A percentile compares a stretch with the other conserved stretches of the same genome.
Conservation (phyloP, 2,888 invertebrate species). For the Lacanobia oleracea region DNA sequence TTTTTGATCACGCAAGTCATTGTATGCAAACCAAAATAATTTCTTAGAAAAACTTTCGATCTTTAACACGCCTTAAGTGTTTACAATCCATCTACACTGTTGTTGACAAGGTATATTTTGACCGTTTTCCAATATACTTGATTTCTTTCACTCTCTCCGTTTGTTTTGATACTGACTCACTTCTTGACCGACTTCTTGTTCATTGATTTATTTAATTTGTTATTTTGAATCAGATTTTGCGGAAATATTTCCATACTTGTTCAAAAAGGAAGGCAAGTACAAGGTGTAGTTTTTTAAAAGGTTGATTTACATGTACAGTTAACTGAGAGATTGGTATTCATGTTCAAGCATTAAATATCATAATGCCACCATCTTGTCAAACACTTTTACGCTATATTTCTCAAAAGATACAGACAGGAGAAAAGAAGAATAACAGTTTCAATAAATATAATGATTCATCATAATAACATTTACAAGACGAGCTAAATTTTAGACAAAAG, state of each 20-base stretch:
- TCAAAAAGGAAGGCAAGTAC: conserved; percentile 56
- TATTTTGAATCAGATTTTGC: conserved; percentile 41
- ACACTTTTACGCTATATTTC: no score
- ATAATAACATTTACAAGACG: no score
- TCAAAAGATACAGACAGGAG: no score
- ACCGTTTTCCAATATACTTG: conserved; percentile 38
- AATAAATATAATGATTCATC: no score
- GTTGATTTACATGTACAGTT: conserved; percentile 39
- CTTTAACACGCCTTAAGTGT: conserved; percentile 6
- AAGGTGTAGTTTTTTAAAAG: conserved; percentile 56
- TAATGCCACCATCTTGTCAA: no score
- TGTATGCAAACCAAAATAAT: conserved; percentile 14
- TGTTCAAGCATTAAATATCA: no score
- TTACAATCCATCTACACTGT: conserved; percentile 18
- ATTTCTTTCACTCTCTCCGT: conserved; percentile 45
- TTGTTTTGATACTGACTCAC: conserved; percentile 50
- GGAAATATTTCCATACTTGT: conserved; percentile 49
- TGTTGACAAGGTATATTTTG: conserved; percentile 19
- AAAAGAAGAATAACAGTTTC: no score
- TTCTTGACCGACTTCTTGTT: conserved; percentile 36
- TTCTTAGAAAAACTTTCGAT: conserved; percentile 62
- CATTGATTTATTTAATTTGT: conserved; percentile 28
- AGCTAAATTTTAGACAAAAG: no score
- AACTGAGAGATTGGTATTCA: not conserved
- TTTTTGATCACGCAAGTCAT: conserved; percentile 9